These are phyloP conservation scores for Pyrocoelia pectoralis DNA, from an alignment of 2,888 invertebrate genomes.

Conservation along the genomic window DNA sequence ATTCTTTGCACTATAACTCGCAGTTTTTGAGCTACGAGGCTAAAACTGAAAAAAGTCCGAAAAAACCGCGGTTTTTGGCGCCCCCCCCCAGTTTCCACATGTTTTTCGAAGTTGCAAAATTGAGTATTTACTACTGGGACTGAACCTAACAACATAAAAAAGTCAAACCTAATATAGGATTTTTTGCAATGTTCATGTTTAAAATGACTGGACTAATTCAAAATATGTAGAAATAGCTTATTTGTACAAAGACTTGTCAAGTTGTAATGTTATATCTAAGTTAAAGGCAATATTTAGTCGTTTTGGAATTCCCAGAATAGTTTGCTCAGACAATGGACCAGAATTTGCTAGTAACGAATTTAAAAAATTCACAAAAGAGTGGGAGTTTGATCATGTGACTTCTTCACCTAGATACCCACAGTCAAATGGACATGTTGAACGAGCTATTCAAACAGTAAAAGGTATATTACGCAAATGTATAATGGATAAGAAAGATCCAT, in stretches of 20 bases:
- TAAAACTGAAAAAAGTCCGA: too few relatives aligned
- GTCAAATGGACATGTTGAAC: conserved; percentile 12
- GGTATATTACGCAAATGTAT: conserved; percentile 15
- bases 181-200: too few relatives aligned
- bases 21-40: too few relatives aligned
- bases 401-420: conserved; percentile 8
- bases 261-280: conserved; percentile 4
- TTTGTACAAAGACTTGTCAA: neutral
- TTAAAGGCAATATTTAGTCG: conserved; percentile 25
- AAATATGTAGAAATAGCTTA: conserved; percentile 8
- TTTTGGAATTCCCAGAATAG: conserved; percentile 19
- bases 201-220: too few relatives aligned
- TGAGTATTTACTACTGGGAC: too few relatives aligned
- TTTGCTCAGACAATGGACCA: conserved; percentile 20
- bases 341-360: conserved; percentile 5
- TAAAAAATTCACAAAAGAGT: neutral
- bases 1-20: too few relatives aligned
- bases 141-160: too few relatives aligned
- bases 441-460: conserved; percentile 23
- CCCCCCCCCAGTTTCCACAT: too few relatives aligned
- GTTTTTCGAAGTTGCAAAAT: too few relatives aligned
- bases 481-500: conserved; percentile 14
- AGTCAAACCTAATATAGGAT: too few relatives aligned
- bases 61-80: too few relatives aligned
- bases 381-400: neutral